Conservation (phyloP, 1,140 invertebrate genomes). For the Lamellibrachia luymesi region DNA sequence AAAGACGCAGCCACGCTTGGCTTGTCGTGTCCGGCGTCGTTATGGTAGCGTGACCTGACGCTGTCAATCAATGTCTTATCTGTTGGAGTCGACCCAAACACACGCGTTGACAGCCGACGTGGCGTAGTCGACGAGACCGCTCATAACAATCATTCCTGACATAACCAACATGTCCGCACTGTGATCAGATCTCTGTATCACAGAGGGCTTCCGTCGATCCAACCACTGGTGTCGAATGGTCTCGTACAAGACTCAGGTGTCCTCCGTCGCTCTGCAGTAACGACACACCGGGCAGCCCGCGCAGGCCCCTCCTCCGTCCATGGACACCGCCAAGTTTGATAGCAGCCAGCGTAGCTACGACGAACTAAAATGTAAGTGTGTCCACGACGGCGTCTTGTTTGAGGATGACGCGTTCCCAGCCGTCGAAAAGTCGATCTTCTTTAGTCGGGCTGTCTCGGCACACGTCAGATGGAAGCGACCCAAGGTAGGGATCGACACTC, state of each 20-base stretch:
- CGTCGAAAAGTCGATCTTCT: conserved; percentile 62
- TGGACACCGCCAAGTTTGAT: not conserved
- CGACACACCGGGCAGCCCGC: too few relatives aligned
- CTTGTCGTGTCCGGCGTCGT: not conserved
- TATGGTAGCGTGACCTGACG: not conserved
- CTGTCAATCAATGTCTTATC: not conserved
- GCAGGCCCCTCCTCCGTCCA: not conserved
- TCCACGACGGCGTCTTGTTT: conserved; percentile 54
- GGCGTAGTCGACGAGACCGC: not conserved
- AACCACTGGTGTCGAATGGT: not conserved
- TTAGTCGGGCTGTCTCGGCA: conserved; percentile 59
- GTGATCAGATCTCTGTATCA: not conserved
- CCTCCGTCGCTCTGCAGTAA: not conserved
- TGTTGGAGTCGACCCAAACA: not conserved
- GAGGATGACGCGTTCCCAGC: conserved; percentile 71
- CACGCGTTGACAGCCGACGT: not conserved
- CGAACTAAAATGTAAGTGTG: not conserved
- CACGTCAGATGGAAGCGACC: conserved; percentile 59
- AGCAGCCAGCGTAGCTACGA: not conserved
- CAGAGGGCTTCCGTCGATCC: not conserved
- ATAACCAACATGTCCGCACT: not conserved
- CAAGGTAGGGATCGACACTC: conserved; percentile 40
- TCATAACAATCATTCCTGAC: not conserved
- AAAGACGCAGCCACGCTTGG: not conserved
- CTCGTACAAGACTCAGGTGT: not conserved